phyloP scores from a whole-genome alignment of 2,888 invertebrate genomes.

The Eubasilissa splendida region DNA sequence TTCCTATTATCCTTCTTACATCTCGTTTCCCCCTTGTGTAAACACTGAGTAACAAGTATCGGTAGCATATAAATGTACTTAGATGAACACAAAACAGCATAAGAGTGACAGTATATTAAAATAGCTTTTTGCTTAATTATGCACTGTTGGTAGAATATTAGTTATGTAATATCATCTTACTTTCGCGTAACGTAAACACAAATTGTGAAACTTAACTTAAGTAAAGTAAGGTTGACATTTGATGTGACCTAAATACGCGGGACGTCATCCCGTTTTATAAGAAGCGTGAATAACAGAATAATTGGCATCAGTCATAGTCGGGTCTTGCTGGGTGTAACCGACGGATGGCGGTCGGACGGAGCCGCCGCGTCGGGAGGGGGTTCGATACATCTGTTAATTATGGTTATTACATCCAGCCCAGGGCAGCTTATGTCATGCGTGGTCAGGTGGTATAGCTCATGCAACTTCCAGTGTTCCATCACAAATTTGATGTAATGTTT shows the following conservation, averaged over 20 bases:
- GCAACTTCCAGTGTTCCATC: background rate
- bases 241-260: constrained; percentile 20
- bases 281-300: constrained; percentile 32
- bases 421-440: constrained; percentile 39
- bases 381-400: constrained; percentile 27
- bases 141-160: too few relatives aligned
- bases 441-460: constrained; percentile 1
- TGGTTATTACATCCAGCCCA: constrained; percentile 29
- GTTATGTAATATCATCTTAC: too few relatives aligned
- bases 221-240: constrained; percentile 15
- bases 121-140: too few relatives aligned
- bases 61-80: too few relatives aligned
- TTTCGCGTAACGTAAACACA: too few relatives aligned
- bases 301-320: constrained; percentile 21
- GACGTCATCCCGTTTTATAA: constrained; percentile 31
- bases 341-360: background rate
- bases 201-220: background rate
- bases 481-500: too few relatives aligned
- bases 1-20: too few relatives aligned
- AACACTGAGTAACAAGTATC: too few relatives aligned
- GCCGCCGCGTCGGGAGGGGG: constrained; percentile 14
- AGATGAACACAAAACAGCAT: too few relatives aligned
- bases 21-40: too few relatives aligned
- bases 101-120: too few relatives aligned
- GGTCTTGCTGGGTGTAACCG: constrained; percentile 24